phyloP scores from a whole-genome alignment of 2,888 invertebrate genomes.

The Pharmacophagus antenor region DNA sequence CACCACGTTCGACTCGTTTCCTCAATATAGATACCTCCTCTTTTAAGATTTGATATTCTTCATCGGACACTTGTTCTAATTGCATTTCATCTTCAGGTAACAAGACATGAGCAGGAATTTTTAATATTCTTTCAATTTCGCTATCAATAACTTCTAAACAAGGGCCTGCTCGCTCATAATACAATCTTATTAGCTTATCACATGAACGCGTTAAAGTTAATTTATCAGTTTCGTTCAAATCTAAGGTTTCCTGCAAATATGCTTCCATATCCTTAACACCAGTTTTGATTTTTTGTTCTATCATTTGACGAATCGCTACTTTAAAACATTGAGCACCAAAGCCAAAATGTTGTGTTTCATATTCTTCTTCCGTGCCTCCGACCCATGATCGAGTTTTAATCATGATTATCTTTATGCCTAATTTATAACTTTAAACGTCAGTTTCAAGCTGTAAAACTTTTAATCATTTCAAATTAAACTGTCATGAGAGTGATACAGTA shows the following conservation, averaged over 20 bases:
- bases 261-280: conserved; percentile 68
- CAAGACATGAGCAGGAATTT: conserved; percentile 63
- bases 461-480: background rate
- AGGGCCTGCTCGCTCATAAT: conserved; percentile 63
- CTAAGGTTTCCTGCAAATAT: conserved; percentile 56
- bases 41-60: conserved; percentile 59
- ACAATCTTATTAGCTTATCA: conserved; percentile 62
- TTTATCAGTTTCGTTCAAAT: conserved; percentile 67
- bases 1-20: conserved; percentile 62
- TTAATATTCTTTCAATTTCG: conserved; percentile 63
- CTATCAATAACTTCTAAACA: conserved; percentile 59
- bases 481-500: background rate
- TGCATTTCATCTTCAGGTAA: conserved; percentile 70
- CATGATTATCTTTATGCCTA: conserved; percentile 44
- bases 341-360: conserved; percentile 74
- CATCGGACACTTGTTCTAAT: conserved; percentile 53
- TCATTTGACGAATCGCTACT: conserved; percentile 70
- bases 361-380: conserved; percentile 72
- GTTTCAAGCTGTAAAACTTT: background rate
- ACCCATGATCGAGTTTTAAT: conserved; percentile 60
- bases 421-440: background rate
- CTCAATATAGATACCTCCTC: conserved; percentile 58
- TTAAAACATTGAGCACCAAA: conserved; percentile 71
- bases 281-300: conserved; percentile 66
- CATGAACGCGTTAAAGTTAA: conserved; percentile 58